These are phyloP conservation scores for Anomalospiza imberbis DNA, from an alignment of 2,797 vertebrate genomes.

Conservation along the genomic window DNA sequence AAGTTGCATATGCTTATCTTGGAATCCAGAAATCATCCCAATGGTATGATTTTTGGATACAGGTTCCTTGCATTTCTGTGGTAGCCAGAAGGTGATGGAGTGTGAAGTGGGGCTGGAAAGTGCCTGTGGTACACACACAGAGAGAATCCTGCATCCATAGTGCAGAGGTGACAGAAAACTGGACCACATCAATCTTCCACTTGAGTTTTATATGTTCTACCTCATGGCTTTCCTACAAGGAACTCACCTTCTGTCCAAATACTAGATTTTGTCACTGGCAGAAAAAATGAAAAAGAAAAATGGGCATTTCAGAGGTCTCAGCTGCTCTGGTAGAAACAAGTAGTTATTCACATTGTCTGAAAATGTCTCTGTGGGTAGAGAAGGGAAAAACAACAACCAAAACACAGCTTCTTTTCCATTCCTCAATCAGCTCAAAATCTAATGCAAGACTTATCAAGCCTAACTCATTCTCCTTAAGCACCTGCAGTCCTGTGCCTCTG, in stretches of 20 bases:
- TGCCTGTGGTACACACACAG: accelerated
- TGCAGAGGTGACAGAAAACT: background rate
- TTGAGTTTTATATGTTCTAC: background rate
- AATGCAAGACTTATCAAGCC: background rate
- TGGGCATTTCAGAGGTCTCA: background rate
- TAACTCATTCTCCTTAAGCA: background rate
- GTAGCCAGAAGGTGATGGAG: background rate
- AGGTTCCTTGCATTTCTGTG: background rate
- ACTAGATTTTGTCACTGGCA: background rate
- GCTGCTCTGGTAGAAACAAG: background rate
- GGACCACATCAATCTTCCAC: background rate
- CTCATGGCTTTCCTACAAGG: background rate
- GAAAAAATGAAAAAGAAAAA: background rate
- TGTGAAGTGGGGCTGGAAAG: background rate
- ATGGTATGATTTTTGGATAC: background rate
- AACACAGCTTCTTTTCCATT: background rate
- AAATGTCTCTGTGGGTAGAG: background rate
- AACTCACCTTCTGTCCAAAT: background rate
- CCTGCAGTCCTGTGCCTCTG: background rate
- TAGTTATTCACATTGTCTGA: background rate
- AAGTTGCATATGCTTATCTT: background rate
- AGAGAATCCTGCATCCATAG: accelerated
- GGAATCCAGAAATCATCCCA: background rate
- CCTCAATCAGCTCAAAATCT: background rate
- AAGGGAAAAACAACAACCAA: background rate